phyloP scores from a whole-genome alignment of 2,797 vertebrate genomes.

The Rhinella marina region DNA sequence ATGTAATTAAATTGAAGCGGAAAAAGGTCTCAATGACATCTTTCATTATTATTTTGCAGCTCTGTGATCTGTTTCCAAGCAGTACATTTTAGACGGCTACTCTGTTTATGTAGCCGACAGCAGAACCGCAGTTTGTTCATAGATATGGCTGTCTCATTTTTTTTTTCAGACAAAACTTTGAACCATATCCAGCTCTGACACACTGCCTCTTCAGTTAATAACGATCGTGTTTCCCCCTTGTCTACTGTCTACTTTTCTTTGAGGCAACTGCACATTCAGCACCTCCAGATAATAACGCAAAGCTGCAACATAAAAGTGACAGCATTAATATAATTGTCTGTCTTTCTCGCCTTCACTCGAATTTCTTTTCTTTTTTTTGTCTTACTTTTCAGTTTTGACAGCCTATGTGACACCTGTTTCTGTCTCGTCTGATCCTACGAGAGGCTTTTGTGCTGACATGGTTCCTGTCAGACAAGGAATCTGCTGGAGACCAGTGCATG shows the following conservation, averaged over 20 bases:
- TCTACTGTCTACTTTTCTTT: constrained; percentile 82
- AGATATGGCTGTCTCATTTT: constrained; percentile 75
- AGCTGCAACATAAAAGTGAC: constrained; percentile 88
- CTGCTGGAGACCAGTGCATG: constrained; percentile 91
- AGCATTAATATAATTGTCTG: constrained; percentile 89
- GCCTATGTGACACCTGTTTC: constrained; percentile 96
- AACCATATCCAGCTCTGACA: constrained; percentile 83
- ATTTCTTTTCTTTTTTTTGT: constrained; percentile 72
- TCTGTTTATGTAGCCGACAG: constrained; percentile 76
- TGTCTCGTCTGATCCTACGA: constrained; percentile 92
- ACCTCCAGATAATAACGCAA: constrained; percentile 84
- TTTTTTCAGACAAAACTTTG: constrained; percentile 80
- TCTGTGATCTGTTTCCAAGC: constrained; percentile 81
- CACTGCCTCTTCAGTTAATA: constrained; percentile 83
- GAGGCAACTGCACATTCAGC: constrained; percentile 86
- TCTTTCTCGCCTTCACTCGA: constrained; percentile 83
- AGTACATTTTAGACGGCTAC: constrained; percentile 74
- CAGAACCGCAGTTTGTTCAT: constrained; percentile 75
- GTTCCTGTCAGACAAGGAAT: constrained; percentile 91
- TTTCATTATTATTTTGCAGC: constrained; percentile 77
- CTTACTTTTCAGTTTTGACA: constrained; percentile 81
- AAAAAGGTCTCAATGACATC: constrained; percentile 71
- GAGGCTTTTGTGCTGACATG: constrained; percentile 89
- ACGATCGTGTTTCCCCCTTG: constrained; percentile 83
- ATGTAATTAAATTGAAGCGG: constrained; percentile 67